Evolutionary conservation across 2,797 vertebrate genomes (phyloP).

Genomic region (Crypturellus tataupa): DNA sequence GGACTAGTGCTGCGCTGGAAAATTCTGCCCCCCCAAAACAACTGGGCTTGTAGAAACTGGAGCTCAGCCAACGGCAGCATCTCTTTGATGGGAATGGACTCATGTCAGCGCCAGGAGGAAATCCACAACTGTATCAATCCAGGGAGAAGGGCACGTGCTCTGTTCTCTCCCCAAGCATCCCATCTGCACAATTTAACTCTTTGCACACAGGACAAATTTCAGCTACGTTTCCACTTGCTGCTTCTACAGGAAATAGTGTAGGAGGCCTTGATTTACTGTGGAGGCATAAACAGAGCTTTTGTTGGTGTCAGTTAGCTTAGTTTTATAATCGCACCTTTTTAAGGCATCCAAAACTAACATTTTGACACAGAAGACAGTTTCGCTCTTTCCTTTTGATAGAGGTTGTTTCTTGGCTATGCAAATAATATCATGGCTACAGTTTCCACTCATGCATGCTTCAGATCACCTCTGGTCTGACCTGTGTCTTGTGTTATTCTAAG

Average conservation of each 20-base stretch:
- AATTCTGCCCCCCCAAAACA: conserved; percentile 49
- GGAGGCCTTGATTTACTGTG: background rate
- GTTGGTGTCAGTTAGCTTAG: background rate
- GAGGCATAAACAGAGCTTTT: background rate
- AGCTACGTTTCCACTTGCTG: background rate
- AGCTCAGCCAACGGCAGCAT: conserved; percentile 4
- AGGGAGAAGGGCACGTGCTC: conserved; percentile 56
- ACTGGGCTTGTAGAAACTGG: conserved; percentile 36
- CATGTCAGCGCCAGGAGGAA: conserved; percentile 60
- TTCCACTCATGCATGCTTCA: conserved; percentile 16
- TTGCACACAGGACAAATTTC: background rate
- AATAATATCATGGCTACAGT: conserved; percentile 12
- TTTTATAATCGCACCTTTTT: background rate
- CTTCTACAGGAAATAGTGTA: background rate
- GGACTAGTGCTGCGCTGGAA: conserved; percentile 2
- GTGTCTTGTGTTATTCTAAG: conserved; percentile 13
- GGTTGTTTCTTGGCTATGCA: background rate
- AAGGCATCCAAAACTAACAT: background rate
- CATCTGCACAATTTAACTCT: conserved; percentile 44
- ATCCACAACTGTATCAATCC: conserved; percentile 62
- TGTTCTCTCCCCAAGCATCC: background rate
- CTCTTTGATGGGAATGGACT: conserved; percentile 57
- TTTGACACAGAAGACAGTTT: background rate
- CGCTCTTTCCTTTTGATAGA: background rate
- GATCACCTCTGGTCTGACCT: conserved; percentile 26